Percentiles rank a stretch among this genome's conserved stretches.
Conservation (phyloP, 2,113 vertebrate species). For the Sus scrofa region DNA sequence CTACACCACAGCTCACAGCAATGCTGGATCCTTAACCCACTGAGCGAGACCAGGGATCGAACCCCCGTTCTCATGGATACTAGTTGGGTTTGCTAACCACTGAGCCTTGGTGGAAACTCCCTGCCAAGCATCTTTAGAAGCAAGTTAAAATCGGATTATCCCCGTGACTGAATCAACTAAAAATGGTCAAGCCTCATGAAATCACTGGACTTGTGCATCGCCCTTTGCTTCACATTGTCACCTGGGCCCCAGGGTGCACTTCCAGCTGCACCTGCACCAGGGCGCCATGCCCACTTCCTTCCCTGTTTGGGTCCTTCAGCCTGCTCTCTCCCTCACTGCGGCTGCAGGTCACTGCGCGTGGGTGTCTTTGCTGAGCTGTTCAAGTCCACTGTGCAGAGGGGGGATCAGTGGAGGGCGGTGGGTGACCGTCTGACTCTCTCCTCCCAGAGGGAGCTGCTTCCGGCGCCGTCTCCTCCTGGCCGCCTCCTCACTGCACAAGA, state of each 20-base stretch:
- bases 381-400: too few species aligned
- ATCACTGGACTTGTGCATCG: not conserved
- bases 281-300: fast-evolving
- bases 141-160: not conserved
- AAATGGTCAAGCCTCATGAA: not conserved
- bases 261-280: too few species aligned
- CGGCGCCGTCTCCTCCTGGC: not conserved
- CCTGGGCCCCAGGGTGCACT: fast-evolving
- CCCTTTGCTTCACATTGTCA: not conserved
- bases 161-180: not conserved
- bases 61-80: too few species aligned
- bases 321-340: not conserved
- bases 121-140: not conserved
- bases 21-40: too few species aligned
- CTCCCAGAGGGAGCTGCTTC: not conserved
- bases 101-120: too few species aligned
- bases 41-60: too few species aligned
- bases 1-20: too few species aligned
- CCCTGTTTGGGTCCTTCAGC: not conserved
- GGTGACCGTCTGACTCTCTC: not conserved
- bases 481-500: not conserved
- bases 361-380: not conserved
- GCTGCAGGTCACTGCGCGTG: fast-evolving
- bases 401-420: too few species aligned
- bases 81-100: too few species aligned